phyloP scores from a whole-genome alignment of 2,888 invertebrate species.

The Scaptomyza parva region DNA sequence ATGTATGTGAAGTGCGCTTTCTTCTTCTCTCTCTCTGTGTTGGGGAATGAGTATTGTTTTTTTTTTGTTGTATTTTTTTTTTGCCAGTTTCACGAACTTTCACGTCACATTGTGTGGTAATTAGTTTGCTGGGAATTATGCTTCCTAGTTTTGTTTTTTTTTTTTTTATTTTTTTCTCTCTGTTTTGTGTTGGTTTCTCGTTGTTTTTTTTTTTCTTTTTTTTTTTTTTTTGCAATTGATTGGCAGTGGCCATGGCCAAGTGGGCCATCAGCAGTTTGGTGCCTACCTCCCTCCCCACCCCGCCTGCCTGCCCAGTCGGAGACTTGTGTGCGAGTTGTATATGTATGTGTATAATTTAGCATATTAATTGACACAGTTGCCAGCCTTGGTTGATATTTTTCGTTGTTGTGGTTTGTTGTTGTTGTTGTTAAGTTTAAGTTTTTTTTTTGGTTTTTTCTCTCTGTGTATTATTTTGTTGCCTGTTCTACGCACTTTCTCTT shows the following conservation, averaged over 20 bases:
- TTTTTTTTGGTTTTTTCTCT: conserved; percentile 8
- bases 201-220: conserved; percentile 33
- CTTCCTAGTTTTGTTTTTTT: conserved; percentile 73
- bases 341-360: conserved; percentile 77
- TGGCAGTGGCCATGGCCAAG: conserved; percentile 75
- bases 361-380: conserved; percentile 80
- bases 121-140: conserved; percentile 82
- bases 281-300: no score
- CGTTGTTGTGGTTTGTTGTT: conserved; percentile 7
- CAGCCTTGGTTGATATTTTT: conserved; percentile 9
- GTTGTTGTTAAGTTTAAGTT: conserved; percentile 36
- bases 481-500: conserved; percentile 77
- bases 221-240: conserved; percentile 68
- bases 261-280: conserved; percentile 71
- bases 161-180: conserved; percentile 11
- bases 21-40: conserved; percentile 14
- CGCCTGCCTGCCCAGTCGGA: no score
- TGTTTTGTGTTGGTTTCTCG: conserved; percentile 7
- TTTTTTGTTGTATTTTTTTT: conserved; percentile 19
- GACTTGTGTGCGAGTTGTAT: conserved; percentile 38
- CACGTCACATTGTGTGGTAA: conserved; percentile 80
- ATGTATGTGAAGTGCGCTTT: conserved; percentile 33
- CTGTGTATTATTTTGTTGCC: conserved; percentile 12
- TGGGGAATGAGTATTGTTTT: neutral
- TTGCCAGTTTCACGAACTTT: conserved; percentile 71